Evolutionary conservation across 2,797 vertebrate species (phyloP), one percentile per base, ranked within the genome.

Genomic region (Hafferia zeledoni): DNA sequence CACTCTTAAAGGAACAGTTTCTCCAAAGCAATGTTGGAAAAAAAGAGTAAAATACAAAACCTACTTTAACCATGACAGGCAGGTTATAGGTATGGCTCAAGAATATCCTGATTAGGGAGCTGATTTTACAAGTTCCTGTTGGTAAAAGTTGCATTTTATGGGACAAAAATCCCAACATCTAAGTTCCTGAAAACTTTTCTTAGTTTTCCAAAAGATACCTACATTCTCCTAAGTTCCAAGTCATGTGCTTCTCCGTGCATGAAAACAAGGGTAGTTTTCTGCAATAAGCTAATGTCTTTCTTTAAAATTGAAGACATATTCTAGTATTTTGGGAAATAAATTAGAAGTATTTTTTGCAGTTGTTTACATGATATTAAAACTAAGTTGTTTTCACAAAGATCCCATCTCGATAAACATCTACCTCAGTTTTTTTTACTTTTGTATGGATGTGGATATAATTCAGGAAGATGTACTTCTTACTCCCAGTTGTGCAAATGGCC

Each of bases 171-270:
- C 9, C 9, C 35, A 70, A 9, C 4, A n/a, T 15, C 76, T 4
- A 55, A 28, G 3, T 39, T 93, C 19, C 11, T 65, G 17, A 41
- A 43, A 25, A 24, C 49, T 17, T 77, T 76, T 3, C 9, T 31
- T 50, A 50, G 4, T 55, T 39, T 64, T 41, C 3, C 10, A 25
- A 46, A 50, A 44, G 12, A 1, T 0, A 2, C 23, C 7, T 1
- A 0, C 46, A 28, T 39, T 76, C 13, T 65, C 22, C 28, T 14
- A 52, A 13, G 41, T 70, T 87, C 23, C 11, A 46, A 78, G 50
- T 39, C 9, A 27, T 27, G 5, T 28, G 1, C 33, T 37, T 39
- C 12, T 50, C 8, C 19, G 5, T 31, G 5, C 1, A 0, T 27
- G 31, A 78, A 65, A 61, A 10, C 17, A 1, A 19, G 11, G 15